Evolutionary conservation across 2,888 invertebrate genomes (phyloP).

Genomic region (Acrobeloides nanus): DNA sequence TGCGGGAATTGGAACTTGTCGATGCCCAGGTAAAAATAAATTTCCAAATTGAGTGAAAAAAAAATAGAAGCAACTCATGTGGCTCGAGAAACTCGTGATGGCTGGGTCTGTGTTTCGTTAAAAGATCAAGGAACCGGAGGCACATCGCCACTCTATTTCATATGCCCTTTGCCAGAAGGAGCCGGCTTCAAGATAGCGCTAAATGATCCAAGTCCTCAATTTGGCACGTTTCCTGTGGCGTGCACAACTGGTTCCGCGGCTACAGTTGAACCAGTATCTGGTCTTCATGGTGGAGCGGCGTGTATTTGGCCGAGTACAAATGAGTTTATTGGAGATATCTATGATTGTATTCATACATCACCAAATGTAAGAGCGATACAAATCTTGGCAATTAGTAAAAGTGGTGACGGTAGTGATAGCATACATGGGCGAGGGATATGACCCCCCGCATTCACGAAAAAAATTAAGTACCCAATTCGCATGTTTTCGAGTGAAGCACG

Average conservation of each 20-base stretch:
- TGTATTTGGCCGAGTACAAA: conserved; percentile 38
- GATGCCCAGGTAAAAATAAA: conserved; percentile 40
- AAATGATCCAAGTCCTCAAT: conserved; percentile 26
- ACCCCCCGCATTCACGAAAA: too few species aligned
- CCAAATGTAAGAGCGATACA: too few species aligned
- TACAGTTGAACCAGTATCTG: conserved; percentile 31
- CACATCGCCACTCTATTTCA: conserved; percentile 31
- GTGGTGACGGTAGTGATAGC: too few species aligned
- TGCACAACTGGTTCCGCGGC: conserved; percentile 35
- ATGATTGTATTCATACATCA: conserved; percentile 37
- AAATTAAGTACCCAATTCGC: conserved; percentile 34
- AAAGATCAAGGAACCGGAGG: too few species aligned
- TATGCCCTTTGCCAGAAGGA: conserved; percentile 45
- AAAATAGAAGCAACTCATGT: conserved; percentile 38
- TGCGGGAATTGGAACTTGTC: conserved; percentile 40
- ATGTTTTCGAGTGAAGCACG: too few species aligned
- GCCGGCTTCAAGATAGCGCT: too few species aligned
- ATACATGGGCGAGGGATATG: too few species aligned
- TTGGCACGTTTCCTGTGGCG: conserved; percentile 30
- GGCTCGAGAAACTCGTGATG: conserved; percentile 32
- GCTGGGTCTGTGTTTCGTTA: conserved; percentile 40
- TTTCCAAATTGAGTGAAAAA: too few species aligned
- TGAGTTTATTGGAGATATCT: conserved; percentile 37
- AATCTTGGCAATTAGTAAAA: too few species aligned
- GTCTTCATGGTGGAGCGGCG: conserved; percentile 33